phyloP scores from a whole-genome alignment of 2,888 invertebrate species.

The Serripes groenlandicus region DNA sequence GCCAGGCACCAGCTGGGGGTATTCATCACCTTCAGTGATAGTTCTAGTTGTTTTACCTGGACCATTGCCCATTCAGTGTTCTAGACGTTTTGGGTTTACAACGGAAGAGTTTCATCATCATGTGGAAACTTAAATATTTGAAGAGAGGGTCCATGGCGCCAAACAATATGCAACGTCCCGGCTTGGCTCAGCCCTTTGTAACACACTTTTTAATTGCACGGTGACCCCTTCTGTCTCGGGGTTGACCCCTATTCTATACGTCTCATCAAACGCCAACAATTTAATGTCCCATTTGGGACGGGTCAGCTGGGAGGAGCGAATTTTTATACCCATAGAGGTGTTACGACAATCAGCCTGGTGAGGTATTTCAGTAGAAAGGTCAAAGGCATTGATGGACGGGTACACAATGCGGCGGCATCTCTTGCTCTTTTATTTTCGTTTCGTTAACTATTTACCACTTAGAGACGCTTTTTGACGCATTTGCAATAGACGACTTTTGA shows the following conservation, averaged over 20 bases:
- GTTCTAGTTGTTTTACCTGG: too few relatives aligned
- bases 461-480: neutral
- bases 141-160: too few relatives aligned
- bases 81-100: too few relatives aligned
- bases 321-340: conserved; percentile 12
- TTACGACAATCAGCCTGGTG: conserved; percentile 16
- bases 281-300: conserved; percentile 23
- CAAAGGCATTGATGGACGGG: conserved; percentile 9
- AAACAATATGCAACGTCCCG: neutral
- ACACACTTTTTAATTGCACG: neutral
- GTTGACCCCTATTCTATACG: conserved; percentile 7
- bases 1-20: too few relatives aligned
- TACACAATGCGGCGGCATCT: conserved; percentile 9
- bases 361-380: conserved; percentile 8
- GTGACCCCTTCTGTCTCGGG: conserved; percentile 1
- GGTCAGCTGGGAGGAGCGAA: conserved; percentile 12
- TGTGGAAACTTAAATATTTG: neutral
- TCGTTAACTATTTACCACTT: neutral
- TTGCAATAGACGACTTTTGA: too few relatives aligned
- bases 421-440: conserved; percentile 12
- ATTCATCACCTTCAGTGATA: too few relatives aligned
- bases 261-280: conserved; percentile 7
- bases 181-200: neutral
- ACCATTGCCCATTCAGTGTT: too few relatives aligned
- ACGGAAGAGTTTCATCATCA: too few relatives aligned